A percentile compares a stretch with the other conserved stretches of the same genome.
Evolutionary conservation across 2,797 vertebrate species (phyloP).

Genomic region (Spinus olivaceus): DNA sequence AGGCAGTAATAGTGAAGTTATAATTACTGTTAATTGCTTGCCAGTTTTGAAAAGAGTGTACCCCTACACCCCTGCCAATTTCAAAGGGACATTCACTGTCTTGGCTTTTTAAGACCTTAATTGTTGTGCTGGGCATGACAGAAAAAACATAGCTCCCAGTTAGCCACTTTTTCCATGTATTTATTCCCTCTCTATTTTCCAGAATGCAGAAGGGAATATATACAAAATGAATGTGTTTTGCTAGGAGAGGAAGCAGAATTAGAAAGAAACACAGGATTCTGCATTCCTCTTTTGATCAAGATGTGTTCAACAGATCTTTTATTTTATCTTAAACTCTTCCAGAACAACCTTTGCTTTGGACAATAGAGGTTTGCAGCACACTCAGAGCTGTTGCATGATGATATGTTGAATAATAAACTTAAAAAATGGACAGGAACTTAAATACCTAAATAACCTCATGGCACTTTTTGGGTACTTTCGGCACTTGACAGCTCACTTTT

Average conservation of each 20-base stretch:
- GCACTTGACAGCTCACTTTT: slow-evolving; percentile 14
- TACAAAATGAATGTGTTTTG: slow-evolving; percentile 58
- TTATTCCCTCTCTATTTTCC: slow-evolving; percentile 61
- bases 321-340: slow-evolving; percentile 29
- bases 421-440: slow-evolving; percentile 1
- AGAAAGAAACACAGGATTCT: slow-evolving; percentile 12
- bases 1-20: not conserved
- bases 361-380: not conserved
- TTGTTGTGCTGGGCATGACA: not conserved
- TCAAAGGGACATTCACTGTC: not conserved
- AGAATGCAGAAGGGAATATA: not conserved
- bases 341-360: not conserved
- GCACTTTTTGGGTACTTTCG: slow-evolving; percentile 55
- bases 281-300: slow-evolving; percentile 30
- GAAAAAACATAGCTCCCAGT: slow-evolving; percentile 55
- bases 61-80: not conserved
- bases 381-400: not conserved
- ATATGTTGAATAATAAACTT: not conserved
- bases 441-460: slow-evolving; percentile 40
- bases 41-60: not conserved
- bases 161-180: slow-evolving; percentile 29
- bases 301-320: slow-evolving; percentile 2
- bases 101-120: not conserved
- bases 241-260: not conserved
- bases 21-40: not conserved